These are phyloP conservation scores for Leucophenga varia DNA, from an alignment of 1,140 invertebrate genomes.

Conservation along the genomic window DNA sequence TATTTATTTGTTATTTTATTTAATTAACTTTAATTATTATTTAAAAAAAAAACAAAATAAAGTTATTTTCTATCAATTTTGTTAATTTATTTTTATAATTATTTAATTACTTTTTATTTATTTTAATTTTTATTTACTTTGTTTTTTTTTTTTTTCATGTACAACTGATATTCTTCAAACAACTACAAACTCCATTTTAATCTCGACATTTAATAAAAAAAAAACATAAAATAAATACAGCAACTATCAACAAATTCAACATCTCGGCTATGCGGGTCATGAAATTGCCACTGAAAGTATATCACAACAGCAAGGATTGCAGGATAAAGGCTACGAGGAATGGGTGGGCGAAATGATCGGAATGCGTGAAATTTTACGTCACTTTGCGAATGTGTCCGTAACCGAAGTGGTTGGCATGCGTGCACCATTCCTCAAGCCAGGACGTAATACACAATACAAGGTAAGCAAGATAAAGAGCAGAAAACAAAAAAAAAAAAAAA, in stretches of 20 bases:
- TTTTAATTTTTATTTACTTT: too few relatives aligned
- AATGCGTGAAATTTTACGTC: constrained; percentile 82
- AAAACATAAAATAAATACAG: constrained; percentile 58
- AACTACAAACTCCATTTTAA: neutral
- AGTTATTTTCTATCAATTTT: too few relatives aligned
- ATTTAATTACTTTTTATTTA: neutral
- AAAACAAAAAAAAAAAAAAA: too few relatives aligned
- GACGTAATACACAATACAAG: constrained; percentile 89
- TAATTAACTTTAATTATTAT: too few relatives aligned
- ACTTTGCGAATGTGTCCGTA: constrained; percentile 80
- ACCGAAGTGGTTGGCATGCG: constrained; percentile 84
- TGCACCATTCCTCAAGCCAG: constrained; percentile 87
- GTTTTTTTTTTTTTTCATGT: too few relatives aligned
- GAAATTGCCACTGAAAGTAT: constrained; percentile 91
- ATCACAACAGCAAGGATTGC: constrained; percentile 77
- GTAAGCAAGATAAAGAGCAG: constrained; percentile 58
- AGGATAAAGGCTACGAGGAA: constrained; percentile 86
- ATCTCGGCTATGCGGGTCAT: constrained; percentile 83
- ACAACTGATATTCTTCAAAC: neutral
- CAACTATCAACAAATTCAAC: constrained; percentile 90
- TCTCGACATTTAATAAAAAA: neutral
- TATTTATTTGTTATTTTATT: too few relatives aligned
- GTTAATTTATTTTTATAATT: too few relatives aligned
- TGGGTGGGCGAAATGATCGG: constrained; percentile 93
- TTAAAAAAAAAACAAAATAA: too few relatives aligned